These are phyloP conservation scores for Oxyura jamaicensis DNA, from an alignment of 2,113 vertebrate species.

Conservation along the genomic window DNA sequence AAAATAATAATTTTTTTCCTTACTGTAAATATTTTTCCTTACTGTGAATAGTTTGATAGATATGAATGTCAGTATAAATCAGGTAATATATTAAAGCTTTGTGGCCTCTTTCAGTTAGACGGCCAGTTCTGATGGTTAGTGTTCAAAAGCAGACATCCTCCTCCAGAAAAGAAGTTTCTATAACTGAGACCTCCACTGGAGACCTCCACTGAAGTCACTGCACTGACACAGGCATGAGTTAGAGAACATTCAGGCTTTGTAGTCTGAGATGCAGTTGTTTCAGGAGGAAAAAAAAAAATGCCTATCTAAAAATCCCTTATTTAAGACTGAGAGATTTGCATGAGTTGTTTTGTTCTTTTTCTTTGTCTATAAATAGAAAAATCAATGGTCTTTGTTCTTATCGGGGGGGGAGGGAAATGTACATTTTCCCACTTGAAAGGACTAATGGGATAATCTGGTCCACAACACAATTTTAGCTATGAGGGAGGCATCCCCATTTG, in stretches of 20 bases:
- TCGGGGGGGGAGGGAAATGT: not conserved
- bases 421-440: not conserved
- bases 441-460: conserved; percentile 46
- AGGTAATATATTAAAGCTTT: not conserved
- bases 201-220: not conserved
- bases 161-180: not conserved
- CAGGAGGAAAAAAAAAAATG: not conserved
- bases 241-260: not conserved
- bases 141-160: not conserved
- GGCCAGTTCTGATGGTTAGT: not conserved
- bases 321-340: not conserved
- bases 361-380: conserved; percentile 62
- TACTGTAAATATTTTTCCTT: not conserved
- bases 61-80: not conserved
- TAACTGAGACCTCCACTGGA: not conserved
- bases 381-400: conserved; percentile 58
- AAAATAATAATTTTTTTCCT: not conserved
- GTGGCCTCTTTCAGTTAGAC: not conserved
- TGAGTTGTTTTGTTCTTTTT: not conserved
- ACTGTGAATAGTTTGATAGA: not conserved
- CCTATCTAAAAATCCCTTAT: not conserved
- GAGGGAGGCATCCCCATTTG: not conserved
- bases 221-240: not conserved
- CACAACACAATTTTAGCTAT: not conserved
- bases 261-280: not conserved